Evolutionary conservation across 2,113 vertebrate species (phyloP).

Genomic region (Gadus macrocephalus): DNA sequence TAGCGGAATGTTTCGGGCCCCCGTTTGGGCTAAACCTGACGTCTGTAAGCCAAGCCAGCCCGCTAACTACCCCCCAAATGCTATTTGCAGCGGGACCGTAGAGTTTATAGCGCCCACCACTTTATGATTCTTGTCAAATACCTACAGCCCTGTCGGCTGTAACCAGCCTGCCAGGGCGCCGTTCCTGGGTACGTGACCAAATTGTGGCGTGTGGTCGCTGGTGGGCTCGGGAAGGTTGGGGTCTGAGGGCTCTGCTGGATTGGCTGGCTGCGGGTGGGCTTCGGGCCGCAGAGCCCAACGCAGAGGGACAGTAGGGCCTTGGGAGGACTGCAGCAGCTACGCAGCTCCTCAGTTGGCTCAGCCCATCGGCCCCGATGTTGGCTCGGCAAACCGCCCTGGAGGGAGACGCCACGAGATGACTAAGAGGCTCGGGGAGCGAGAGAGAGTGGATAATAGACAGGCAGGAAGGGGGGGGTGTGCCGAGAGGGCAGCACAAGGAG

Average conservation of each 20-base stretch:
- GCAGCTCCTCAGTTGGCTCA: neutral
- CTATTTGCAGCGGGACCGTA: no score
- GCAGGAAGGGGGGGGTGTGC: no score
- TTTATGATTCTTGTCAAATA: neutral
- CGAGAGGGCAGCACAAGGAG: no score
- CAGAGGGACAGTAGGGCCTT: neutral
- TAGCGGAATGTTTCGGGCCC: no score
- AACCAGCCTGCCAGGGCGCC: neutral
- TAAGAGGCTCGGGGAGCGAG: neutral
- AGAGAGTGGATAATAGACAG: neutral
- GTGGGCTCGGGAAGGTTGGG: neutral
- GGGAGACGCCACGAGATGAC: neutral
- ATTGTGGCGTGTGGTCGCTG: neutral
- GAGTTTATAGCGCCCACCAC: no score
- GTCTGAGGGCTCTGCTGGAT: neutral
- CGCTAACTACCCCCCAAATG: no score
- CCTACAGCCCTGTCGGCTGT: neutral
- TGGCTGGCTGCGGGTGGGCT: neutral
- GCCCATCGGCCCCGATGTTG: neutral
- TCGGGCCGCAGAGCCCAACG: neutral
- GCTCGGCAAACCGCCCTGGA: constrained; percentile 8
- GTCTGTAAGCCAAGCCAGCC: no score
- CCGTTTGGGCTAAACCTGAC: no score
- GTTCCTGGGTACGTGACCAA: neutral
- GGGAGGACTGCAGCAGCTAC: neutral